Conservation (phyloP, 23 tunicate species). For the Diplosoma virens region DNA sequence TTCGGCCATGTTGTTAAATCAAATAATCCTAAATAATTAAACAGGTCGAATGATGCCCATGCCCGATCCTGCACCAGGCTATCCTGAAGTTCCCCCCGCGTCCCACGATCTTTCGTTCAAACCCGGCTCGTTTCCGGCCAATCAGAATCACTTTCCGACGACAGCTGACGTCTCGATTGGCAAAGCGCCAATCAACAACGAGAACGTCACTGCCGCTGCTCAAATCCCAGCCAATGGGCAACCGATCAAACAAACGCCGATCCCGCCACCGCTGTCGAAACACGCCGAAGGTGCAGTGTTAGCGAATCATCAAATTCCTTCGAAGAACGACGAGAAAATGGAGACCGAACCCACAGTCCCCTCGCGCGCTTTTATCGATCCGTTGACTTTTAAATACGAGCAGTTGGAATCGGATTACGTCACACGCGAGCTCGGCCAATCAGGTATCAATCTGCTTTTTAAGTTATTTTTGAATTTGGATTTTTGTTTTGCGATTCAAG, state of each 20-base stretch:
- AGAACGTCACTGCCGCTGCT: neutral
- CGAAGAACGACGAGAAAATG: conserved; percentile 2
- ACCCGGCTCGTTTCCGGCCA: no score
- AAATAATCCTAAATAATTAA: no score
- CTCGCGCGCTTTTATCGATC: conserved; percentile 16
- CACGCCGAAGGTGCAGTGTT: no score
- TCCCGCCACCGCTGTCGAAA: no score
- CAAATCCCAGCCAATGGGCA: neutral
- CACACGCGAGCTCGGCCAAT: conserved; percentile 22
- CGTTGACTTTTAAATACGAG: conserved; percentile 18
- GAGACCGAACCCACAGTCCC: neutral
- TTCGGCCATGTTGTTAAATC: no score
- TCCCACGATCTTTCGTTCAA: neutral
- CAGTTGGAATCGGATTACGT: conserved; percentile 23
- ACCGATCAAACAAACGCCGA: no score
- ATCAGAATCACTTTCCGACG: neutral
- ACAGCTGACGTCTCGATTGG: neutral
- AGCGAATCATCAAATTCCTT: neutral
- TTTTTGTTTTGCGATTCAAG: no score
- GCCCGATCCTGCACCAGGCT: no score
- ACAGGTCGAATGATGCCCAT: no score
- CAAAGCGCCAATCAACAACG: neutral
- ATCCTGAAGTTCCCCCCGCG: neutral
- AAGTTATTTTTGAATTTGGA: no score
- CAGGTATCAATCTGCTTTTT: no score